Evolutionary conservation across 2,888 invertebrate species (phyloP).

Genomic region (Acronicta alni): DNA sequence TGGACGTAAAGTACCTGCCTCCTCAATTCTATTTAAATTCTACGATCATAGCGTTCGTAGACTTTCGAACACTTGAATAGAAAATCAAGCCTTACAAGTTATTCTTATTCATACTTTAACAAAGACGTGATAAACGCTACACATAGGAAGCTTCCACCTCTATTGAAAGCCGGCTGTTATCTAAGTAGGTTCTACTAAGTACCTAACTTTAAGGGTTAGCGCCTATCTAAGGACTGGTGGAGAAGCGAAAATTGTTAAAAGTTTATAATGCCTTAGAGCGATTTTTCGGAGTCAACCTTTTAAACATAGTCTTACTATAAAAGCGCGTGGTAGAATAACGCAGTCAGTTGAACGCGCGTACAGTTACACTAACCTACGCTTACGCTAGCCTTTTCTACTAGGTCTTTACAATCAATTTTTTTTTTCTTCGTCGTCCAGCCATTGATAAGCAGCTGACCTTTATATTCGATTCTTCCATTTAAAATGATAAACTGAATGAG

Average conservation of each 20-base stretch:
- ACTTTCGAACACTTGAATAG: conserved; percentile 38
- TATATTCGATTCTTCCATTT: conserved; percentile 51
- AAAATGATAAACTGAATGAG: conserved; percentile 58
- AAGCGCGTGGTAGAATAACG: too few relatives aligned
- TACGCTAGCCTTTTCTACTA: too few relatives aligned
- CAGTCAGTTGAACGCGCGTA: too few relatives aligned
- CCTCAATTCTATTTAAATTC: conserved; percentile 21
- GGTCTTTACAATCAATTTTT: too few relatives aligned
- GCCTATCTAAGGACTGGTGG: conserved; percentile 6
- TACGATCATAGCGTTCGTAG: conserved; percentile 10
- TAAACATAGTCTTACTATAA: too few relatives aligned
- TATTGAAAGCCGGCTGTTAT: conserved; percentile 49
- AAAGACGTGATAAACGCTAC: conserved; percentile 40
- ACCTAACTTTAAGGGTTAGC: conserved; percentile 21
- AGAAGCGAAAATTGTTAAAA: conserved; percentile 3
- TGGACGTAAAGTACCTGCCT: not conserved
- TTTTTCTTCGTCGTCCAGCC: too few relatives aligned
- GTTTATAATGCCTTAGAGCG: not conserved
- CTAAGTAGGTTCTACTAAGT: conserved; percentile 40
- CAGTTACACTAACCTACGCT: too few relatives aligned
- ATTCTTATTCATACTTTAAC: conserved; percentile 49
- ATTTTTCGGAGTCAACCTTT: too few relatives aligned
- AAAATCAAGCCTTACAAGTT: conserved; percentile 51
- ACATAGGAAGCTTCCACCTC: conserved; percentile 35
- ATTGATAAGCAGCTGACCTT: conserved; percentile 6